Percentiles rank a stretch among this genome's conserved stretches.
phyloP scores from a whole-genome alignment of 2,888 invertebrate genomes.

The Diploptera punctata region DNA sequence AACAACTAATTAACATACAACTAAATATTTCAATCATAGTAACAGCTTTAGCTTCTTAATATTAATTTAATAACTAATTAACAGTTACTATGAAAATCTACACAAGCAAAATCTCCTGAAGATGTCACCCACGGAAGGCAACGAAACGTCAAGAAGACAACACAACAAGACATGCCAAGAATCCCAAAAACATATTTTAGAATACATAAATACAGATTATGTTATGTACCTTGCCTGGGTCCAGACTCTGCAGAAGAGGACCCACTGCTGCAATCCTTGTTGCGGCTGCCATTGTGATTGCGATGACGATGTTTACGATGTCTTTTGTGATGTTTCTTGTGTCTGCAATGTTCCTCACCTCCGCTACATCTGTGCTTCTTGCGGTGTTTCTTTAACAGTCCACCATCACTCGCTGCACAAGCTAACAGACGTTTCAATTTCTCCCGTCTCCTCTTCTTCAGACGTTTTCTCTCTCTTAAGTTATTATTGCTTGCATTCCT shows the following conservation, averaged over 20 bases:
- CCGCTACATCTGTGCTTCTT: conserved; percentile 70
- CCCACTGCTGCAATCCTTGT: conserved; percentile 34
- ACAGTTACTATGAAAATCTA: no score
- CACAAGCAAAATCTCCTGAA: no score
- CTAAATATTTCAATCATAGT: no score
- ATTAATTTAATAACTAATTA: no score
- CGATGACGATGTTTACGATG: conserved; percentile 79
- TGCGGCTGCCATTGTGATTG: conserved; percentile 59
- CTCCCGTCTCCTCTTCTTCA: conserved; percentile 71
- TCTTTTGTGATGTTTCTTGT: conserved; percentile 54
- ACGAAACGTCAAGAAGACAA: no score
- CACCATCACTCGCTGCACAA: conserved; percentile 15
- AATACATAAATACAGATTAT: no score
- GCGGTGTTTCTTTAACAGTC: conserved; percentile 66
- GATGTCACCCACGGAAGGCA: no score
- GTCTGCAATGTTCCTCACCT: conserved; percentile 72
- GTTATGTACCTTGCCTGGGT: conserved; percentile 22
- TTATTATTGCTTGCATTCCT: conserved; percentile 32
- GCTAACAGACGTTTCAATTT: conserved; percentile 55
- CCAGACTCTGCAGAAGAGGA: conserved; percentile 33
- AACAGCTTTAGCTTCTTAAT: no score
- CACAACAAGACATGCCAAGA: no score
- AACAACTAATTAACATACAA: no score
- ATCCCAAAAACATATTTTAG: no score
- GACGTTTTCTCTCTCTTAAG: conserved; percentile 59